Base-by-base conservation (phyloP, 2,113 vertebrate genomes). In the Phylloscopus whistleri region DNA sequence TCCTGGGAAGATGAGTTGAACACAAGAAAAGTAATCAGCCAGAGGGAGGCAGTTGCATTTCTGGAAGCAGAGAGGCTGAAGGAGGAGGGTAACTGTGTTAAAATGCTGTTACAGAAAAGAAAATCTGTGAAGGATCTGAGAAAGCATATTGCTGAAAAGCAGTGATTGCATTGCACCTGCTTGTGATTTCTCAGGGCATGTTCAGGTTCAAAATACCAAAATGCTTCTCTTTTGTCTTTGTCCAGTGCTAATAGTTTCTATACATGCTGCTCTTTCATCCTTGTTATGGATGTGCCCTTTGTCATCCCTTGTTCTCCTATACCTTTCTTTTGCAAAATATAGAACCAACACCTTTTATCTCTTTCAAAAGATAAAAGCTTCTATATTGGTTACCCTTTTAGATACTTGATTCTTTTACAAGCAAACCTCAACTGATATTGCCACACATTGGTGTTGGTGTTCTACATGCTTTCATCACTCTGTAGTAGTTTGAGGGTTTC, bases 331-430 rank as follows among this genome's bases (percentile, higher is more conserved):
- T 81, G n/a, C 39, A 93, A 93, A 88, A 70, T 44, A 74, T 1
- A 86, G 41, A 79, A 68, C 69, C 8, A 19, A 60, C 41, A 86
- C 63, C 52, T 89, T 90, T 90, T 74, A 75, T 92, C 44, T 84
- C 92, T 90, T 69, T 52, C 5, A 76, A 93, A 93, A 90, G 53
- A 84, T 75, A 53, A 92, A 89, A 86, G 22, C n/a, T 83, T 81
- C 60, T 78, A 2, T 95, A 53, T 43, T 56, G 18, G 48, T 90
- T 84, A 49, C 24, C 9, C n/a, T 90, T 73, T 64, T 48, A 80
- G 75, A 33, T 52, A 28, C 27, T 73, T 66, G 27, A 80, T 69
- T 67, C 89, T 93, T 85, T 74, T 39, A 49, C 75, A 84, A 35
- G 85, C 23, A 70, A 62, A 79, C 87, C 66, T 72, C 73, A 62